These are phyloP conservation scores for Sardina pilchardus DNA, from an alignment of 2,113 vertebrate species.

Conservation along the genomic window DNA sequence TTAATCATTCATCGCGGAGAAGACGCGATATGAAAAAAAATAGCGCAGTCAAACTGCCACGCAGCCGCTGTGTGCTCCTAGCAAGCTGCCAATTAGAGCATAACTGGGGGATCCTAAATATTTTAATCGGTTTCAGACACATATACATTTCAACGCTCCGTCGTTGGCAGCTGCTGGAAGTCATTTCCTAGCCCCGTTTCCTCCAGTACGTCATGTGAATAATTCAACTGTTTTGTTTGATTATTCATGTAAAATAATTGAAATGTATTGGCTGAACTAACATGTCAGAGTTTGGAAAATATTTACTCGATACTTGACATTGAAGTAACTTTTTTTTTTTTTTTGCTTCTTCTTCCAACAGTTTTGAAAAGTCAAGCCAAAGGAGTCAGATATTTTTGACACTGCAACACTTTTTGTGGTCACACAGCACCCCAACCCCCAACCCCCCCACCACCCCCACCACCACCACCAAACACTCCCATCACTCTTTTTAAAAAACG, in stretches of 20 bases:
- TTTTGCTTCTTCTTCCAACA: too few species aligned
- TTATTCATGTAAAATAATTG: neutral
- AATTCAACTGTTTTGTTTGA: neutral
- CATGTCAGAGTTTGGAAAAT: neutral
- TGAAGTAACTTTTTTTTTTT: neutral
- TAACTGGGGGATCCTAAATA: conserved; percentile 61
- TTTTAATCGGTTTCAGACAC: conserved; percentile 53
- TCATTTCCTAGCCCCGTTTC: neutral
- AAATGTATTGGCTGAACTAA: neutral
- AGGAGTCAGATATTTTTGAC: too few species aligned
- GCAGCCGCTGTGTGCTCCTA: conserved; percentile 6
- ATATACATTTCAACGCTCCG: neutral
- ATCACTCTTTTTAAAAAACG: neutral
- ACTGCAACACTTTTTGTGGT: too few species aligned
- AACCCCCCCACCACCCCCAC: neutral
- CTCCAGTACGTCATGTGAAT: neutral
- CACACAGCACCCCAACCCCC: too few species aligned
- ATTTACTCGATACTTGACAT: neutral
- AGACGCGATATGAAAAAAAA: conserved; percentile 50
- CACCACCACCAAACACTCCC: neutral
- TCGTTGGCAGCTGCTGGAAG: neutral
- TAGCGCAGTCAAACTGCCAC: conserved; percentile 4
- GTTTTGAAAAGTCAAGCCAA: too few species aligned
- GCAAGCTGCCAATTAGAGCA: conserved; percentile 67
- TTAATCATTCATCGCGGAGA: conserved; percentile 63